Evolutionary conservation across 2,888 invertebrate genomes (phyloP), one percentile per base, ranked within the genome.

Genomic region (Linnaemya vulpina): DNA sequence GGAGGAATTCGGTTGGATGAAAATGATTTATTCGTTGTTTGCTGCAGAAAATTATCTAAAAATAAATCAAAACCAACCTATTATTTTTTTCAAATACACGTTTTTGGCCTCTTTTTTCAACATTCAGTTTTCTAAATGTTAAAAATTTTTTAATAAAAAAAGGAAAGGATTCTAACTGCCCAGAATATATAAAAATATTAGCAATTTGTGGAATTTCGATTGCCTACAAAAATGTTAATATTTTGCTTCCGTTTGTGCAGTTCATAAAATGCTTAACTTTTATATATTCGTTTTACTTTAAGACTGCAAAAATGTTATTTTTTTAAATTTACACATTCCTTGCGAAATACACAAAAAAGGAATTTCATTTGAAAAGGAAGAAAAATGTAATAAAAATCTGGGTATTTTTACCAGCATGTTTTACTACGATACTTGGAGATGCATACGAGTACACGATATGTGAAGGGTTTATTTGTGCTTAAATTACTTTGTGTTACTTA

Each of bases 191-290:
- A 8, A 1, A 60, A 17, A 35, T 49, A 74, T 63, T 51, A 67
- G 58, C 17, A 58, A 78, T 80, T 74, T 74, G 60, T 80, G 60
- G 38, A 22, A 74, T 74, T 80, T 79, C 68, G 74, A 67, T 51
- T 71, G 20, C 58, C 67, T 20, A 25, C 51, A 60, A 74, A 74
- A 80, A 58, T 53, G 40, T 17, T n/a, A 40, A 78, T 62, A 15
- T 43, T 78, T 77, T 67, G 4, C 38, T 30, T 3, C 40, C 13
- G 3, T 58, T 30, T 70, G 38, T 67, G 46, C 5, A 43, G 53
- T 17, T 38, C 4, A 3, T 9, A 25, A 62, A 73, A 55, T 38
- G 46, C 17, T 38, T 49, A 11, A 38, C 10, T 70, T 35, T 46
- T 63, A 17, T 15, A 63, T 65, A 38, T 58, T 30, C 15, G 62